Conservation (phyloP, 2,797 vertebrate genomes). For the Cyclopterus lumpus region DNA sequence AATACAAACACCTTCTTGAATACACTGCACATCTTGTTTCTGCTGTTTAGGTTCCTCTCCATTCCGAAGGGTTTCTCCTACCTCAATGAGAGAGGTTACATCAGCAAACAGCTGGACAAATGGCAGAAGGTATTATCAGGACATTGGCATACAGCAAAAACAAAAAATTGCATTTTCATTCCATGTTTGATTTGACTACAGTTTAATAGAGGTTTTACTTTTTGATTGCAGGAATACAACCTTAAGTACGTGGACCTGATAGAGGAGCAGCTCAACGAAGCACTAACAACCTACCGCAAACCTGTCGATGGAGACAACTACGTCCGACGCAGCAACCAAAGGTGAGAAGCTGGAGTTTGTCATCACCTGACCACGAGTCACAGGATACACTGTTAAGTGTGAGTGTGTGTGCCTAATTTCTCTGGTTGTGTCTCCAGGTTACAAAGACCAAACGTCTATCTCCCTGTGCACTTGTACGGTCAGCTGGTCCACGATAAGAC, state of each 20-base stretch:
- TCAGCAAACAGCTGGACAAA: constrained; percentile 97
- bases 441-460: constrained; percentile 96
- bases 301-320: constrained; percentile 98
- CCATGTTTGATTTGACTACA: not conserved
- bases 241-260: constrained; percentile 97
- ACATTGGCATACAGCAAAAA: constrained; percentile 3
- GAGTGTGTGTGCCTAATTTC: constrained; percentile 4
- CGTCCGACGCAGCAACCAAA: constrained; percentile 98
- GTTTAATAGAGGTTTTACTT: not conserved
- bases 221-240: constrained; percentile 90
- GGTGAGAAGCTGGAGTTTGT: constrained; percentile 76
- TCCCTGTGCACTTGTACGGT: constrained; percentile 97
- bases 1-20: not conserved
- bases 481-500: constrained; percentile 99
- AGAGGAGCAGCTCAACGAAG: constrained; percentile 98
- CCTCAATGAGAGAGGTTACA: constrained; percentile 97
- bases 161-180: not conserved
- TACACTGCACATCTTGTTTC: not conserved
- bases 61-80: constrained; percentile 99
- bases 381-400: not conserved
- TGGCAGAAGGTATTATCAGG: constrained; percentile 93
- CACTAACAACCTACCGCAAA: constrained; percentile 98
- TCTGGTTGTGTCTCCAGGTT: constrained; percentile 82
- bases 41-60: constrained; percentile 91
- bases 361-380: not conserved